These are phyloP conservation scores for Terebella lapidaria DNA, from an alignment of 2,888 invertebrate species.

Conservation along the genomic window DNA sequence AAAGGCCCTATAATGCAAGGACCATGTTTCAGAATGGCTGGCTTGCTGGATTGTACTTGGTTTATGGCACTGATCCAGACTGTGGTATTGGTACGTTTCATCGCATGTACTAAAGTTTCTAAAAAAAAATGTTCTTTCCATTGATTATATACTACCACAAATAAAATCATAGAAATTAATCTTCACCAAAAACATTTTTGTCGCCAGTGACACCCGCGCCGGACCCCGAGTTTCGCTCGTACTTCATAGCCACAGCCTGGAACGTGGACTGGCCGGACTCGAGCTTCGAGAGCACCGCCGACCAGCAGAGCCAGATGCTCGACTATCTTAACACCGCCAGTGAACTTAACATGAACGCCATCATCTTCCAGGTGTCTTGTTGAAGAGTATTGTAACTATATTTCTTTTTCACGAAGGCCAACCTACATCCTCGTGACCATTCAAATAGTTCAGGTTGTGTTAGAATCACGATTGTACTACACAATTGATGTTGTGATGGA, in stretches of 20 bases:
- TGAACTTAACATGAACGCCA: slow-evolving; percentile 2
- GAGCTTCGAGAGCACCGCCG: no score
- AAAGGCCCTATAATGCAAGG: no score
- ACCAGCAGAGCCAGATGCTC: not conserved
- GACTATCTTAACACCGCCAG: not conserved
- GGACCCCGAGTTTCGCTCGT: not conserved
- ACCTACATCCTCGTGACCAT: no score
- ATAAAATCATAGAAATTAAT: not conserved
- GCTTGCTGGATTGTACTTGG: not conserved
- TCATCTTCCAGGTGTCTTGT: slow-evolving; percentile 4
- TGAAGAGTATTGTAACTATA: no score
- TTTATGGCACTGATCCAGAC: not conserved
- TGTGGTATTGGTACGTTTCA: not conserved
- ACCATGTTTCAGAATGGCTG: slow-evolving; percentile 1
- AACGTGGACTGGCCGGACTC: not conserved
- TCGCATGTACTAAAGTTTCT: no score
- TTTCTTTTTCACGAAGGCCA: no score
- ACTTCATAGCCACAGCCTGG: not conserved
- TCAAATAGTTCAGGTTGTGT: no score
- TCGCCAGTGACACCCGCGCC: not conserved
- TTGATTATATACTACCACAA: not conserved
- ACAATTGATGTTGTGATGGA: no score
- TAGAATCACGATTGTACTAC: no score
- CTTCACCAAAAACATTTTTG: not conserved
- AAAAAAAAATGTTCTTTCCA: no score